Evolutionary conservation across 2,113 vertebrate species (phyloP).

Genomic region (Sylvia atricapilla): DNA sequence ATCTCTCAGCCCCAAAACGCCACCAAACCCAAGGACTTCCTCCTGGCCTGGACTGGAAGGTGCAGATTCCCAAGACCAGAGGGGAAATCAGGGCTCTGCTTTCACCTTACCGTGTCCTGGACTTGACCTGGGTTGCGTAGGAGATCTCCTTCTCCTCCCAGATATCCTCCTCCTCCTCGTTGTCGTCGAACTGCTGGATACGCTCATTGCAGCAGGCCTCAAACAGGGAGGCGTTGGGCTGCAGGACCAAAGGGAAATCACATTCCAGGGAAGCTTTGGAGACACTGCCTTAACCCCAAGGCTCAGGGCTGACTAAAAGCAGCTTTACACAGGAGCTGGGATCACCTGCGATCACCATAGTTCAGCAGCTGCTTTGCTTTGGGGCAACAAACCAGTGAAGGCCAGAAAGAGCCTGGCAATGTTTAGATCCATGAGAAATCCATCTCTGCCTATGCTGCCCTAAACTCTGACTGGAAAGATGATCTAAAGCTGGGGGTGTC

Average conservation of each 20-base stretch:
- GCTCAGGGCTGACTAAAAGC: no score
- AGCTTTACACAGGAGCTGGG: not conserved
- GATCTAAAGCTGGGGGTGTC: fast-evolving
- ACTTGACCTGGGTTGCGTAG: constrained; percentile 84
- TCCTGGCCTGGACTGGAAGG: fast-evolving
- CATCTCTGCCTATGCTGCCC: not conserved
- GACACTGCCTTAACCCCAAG: fast-evolving
- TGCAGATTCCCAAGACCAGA: fast-evolving
- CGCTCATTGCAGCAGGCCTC: constrained; percentile 93
- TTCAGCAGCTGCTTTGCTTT: not conserved
- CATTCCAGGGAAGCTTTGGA: not conserved
- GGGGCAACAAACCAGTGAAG: not conserved
- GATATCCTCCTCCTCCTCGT: constrained; percentile 90
- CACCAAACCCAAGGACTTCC: not conserved
- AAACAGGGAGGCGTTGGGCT: constrained; percentile 91
- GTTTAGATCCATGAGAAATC: fast-evolving
- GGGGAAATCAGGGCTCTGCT: fast-evolving
- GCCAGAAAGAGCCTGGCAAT: not conserved
- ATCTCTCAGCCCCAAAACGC: not conserved
- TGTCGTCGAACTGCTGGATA: constrained; percentile 93
- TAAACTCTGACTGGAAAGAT: not conserved
- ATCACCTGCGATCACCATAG: not conserved
- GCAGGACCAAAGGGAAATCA: not conserved
- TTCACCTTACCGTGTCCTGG: constrained; percentile 85
- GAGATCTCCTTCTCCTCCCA: constrained; percentile 93